A percentile compares a stretch with the other conserved stretches of the same genome.
Conservation (phyloP, 1,140 invertebrate genomes). For the Arion vulgaris region DNA sequence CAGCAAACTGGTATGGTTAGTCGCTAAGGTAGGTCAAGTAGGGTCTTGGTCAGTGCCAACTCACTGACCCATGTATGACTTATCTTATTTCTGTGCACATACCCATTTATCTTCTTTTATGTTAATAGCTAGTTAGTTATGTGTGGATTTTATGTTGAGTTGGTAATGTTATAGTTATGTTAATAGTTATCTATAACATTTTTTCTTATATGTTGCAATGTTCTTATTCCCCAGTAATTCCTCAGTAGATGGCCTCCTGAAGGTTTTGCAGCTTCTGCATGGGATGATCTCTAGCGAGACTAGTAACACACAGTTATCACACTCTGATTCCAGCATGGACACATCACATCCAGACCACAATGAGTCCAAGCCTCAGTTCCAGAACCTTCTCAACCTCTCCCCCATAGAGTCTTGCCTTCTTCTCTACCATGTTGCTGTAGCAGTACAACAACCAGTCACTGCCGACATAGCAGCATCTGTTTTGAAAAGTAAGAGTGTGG, state of each 20-base stretch:
- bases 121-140: too few relatives aligned
- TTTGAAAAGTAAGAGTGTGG: neutral
- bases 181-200: too few relatives aligned
- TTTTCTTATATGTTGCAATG: too few relatives aligned
- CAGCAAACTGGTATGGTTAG: too few relatives aligned
- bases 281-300: neutral
- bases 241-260: neutral
- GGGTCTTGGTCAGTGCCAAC: too few relatives aligned
- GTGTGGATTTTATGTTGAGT: too few relatives aligned
- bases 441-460: neutral
- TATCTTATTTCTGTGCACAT: too few relatives aligned
- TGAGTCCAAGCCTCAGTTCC: neutral
- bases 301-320: neutral
- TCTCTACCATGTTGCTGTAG: neutral
- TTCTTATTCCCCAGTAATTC: neutral
- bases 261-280: conserved; percentile 4
- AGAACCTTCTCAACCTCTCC: neutral
- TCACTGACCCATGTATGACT: too few relatives aligned
- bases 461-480: neutral
- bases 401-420: conserved; percentile 5
- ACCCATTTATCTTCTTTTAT: too few relatives aligned
- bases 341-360: too few relatives aligned
- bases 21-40: too few relatives aligned
- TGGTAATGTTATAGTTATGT: too few relatives aligned
- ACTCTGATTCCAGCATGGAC: neutral